Evolutionary conservation across 2,888 invertebrate species (phyloP).

Genomic region (Rotaria magnacalcarata): DNA sequence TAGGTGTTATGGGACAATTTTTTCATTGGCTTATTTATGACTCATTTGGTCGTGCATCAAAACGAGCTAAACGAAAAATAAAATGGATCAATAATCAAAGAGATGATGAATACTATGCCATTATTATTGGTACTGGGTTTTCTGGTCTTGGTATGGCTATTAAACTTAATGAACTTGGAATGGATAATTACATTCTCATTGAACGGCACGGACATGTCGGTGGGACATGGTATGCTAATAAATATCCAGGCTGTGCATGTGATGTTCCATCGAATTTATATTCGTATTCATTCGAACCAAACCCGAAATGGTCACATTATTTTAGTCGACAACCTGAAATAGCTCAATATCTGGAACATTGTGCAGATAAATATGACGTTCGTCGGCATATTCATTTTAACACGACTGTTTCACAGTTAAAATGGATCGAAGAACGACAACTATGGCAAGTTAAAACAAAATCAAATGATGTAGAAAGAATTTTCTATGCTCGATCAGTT

Average conservation of each 20-base stretch:
- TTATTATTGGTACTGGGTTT: not conserved
- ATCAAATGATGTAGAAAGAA: not conserved
- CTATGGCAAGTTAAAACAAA: not conserved
- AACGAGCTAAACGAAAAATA: not conserved
- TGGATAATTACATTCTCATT: not conserved
- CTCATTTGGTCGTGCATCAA: not conserved
- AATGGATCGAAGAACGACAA: not conserved
- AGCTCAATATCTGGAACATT: not conserved
- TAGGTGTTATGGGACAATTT: not conserved
- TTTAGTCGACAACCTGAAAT: slow-evolving; percentile 3
- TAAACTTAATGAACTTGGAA: not conserved
- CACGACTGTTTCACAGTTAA: not conserved
- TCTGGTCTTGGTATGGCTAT: not conserved
- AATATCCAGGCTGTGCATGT: slow-evolving; percentile 31
- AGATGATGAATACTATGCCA: not conserved
- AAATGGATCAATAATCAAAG: not conserved
- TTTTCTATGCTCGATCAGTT: not conserved
- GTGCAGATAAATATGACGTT: not conserved
- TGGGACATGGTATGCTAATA: not conserved
- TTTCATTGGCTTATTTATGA: not conserved
- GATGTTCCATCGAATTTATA: slow-evolving; percentile 25
- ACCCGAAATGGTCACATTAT: not conserved
- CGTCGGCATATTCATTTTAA: not conserved
- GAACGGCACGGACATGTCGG: not conserved
- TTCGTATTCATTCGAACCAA: slow-evolving; percentile 14